These are phyloP conservation scores for Drosophila obscura DNA, from an alignment of 1,140 invertebrate species.

Conservation along the genomic window DNA sequence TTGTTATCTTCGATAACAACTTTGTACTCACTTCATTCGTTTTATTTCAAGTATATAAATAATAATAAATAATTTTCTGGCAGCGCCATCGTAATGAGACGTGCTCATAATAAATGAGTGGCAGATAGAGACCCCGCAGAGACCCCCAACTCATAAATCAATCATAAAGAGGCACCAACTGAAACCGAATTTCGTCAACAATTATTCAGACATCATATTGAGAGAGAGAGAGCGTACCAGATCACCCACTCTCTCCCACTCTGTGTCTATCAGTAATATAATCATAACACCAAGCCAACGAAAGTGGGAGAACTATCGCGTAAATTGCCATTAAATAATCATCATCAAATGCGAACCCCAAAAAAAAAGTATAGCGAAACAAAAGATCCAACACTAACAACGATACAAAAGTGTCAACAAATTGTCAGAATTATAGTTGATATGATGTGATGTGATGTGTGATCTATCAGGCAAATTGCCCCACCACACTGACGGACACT, in stretches of 20 bases:
- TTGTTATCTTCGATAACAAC: conserved; percentile 51
- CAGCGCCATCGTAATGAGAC: conserved; percentile 36
- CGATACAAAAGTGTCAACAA: conserved; percentile 66
- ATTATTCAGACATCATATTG: conserved; percentile 23
- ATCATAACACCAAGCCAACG: conserved; percentile 11
- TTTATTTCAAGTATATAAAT: conserved; percentile 38
- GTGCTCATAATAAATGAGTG: conserved; percentile 34
- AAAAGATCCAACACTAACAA: conserved; percentile 22
- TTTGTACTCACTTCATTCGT: conserved; percentile 25
- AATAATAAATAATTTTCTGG: conserved; percentile 37
- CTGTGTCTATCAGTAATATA: conserved; percentile 27
- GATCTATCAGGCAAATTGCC: conserved; percentile 69
- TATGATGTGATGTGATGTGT: conserved; percentile 24
- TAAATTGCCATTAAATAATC: conserved; percentile 62
- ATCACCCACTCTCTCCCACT: not conserved
- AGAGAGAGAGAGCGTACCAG: not conserved
- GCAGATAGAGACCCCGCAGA: conserved; percentile 17
- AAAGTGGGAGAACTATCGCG: conserved; percentile 7
- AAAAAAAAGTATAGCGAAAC: conserved; percentile 52
- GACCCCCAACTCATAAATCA: conserved; percentile 36
- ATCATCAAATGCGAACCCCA: conserved; percentile 42
- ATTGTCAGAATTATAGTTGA: conserved; percentile 67
- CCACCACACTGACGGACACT: conserved; percentile 5
- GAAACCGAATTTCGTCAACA: conserved; percentile 18
- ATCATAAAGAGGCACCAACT: conserved; percentile 29